Evolutionary conservation across 1,140 invertebrate species (phyloP).

Genomic region (Trachelipus rathkii): DNA sequence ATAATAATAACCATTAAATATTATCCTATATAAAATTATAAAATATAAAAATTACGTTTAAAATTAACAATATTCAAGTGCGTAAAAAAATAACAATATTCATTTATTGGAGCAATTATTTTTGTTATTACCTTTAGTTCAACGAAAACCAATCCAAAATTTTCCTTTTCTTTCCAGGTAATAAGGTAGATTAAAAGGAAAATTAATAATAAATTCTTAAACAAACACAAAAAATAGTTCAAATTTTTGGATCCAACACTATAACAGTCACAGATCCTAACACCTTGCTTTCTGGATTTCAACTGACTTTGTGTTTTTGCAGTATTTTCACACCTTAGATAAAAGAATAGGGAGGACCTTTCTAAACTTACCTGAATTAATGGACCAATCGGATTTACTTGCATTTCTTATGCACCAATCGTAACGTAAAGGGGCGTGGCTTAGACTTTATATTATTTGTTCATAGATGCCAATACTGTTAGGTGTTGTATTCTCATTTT

Average conservation of each 20-base stretch:
- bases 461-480: not conserved
- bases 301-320: not conserved
- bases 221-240: not conserved
- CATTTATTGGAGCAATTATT: not conserved
- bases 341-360: not conserved
- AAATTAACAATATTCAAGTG: not conserved
- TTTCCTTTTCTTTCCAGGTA: not conserved
- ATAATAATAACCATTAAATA: too few relatives aligned
- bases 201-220: not conserved
- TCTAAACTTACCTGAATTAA: not conserved
- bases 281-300: not conserved
- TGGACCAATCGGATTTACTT: not conserved
- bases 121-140: not conserved
- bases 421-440: not conserved
- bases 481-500: not conserved
- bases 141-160: not conserved
- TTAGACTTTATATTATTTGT: not conserved
- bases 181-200: not conserved
- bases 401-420: not conserved
- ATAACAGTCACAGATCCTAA: not conserved
- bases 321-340: not conserved
- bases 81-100: not conserved
- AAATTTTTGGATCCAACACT: too few relatives aligned
- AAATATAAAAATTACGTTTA: too few relatives aligned
- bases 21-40: not conserved